Evolutionary conservation across 2,888 invertebrate species (phyloP).

Genomic region (Gymnocheta viridis): DNA sequence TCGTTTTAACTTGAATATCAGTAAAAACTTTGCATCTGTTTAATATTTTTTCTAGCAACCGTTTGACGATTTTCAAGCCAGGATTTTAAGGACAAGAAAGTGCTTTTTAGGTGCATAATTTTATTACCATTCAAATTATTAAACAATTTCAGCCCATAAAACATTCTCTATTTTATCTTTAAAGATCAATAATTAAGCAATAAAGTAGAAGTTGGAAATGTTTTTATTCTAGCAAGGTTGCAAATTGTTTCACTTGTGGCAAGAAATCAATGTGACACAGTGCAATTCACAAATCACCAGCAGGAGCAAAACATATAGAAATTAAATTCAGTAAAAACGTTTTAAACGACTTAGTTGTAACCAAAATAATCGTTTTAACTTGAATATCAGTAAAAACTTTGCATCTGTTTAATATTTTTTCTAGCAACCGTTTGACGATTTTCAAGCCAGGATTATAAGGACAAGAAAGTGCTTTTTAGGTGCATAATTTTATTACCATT

Average conservation of each 20-base stretch:
- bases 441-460: constrained; percentile 73
- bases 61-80: too few species aligned
- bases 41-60: too few species aligned
- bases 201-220: constrained; percentile 20
- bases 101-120: too few species aligned
- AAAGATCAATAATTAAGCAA: constrained; percentile 33
- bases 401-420: constrained; percentile 54
- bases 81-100: too few species aligned
- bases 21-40: too few species aligned
- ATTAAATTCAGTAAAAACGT: too few species aligned
- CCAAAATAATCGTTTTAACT: constrained; percentile 61
- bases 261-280: constrained; percentile 73
- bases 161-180: constrained; percentile 56
- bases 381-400: constrained; percentile 61
- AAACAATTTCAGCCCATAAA: too few species aligned
- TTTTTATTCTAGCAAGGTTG: constrained; percentile 68
- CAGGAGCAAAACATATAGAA: neutral
- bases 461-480: constrained; percentile 68
- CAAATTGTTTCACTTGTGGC: constrained; percentile 65
- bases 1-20: too few species aligned
- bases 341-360: constrained; percentile 33
- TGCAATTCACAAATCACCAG: neutral
- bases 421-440: constrained; percentile 74
- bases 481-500: constrained; percentile 43
- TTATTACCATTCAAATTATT: too few species aligned